These are phyloP conservation scores for Sebastes elongatus DNA, from an alignment of 2,797 vertebrate species.

Conservation along the genomic window DNA sequence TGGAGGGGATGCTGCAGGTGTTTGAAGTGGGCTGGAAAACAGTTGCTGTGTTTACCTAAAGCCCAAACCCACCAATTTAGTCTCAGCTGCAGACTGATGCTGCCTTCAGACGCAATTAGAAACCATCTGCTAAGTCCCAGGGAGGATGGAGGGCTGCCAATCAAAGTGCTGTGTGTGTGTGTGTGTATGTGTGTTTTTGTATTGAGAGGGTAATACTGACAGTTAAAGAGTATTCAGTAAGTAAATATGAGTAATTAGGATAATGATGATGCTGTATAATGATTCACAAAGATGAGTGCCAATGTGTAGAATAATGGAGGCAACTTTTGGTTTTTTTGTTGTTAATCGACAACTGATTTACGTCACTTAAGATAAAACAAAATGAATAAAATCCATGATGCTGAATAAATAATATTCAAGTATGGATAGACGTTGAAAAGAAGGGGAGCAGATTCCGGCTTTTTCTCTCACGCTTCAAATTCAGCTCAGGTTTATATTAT, in stretches of 20 bases:
- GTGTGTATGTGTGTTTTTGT: slow-evolving; percentile 4
- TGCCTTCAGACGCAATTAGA: slow-evolving; percentile 38
- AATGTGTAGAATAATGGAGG: background rate
- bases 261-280: background rate
- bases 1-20: slow-evolving; percentile 9
- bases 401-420: no score
- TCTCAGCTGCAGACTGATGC: slow-evolving; percentile 22
- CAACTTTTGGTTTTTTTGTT: background rate
- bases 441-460: no score
- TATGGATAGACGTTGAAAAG: no score
- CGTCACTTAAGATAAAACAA: no score
- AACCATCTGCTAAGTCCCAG: slow-evolving; percentile 28
- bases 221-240: background rate
- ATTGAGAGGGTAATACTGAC: background rate
- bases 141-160: slow-evolving; percentile 6
- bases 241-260: background rate
- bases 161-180: background rate
- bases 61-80: slow-evolving; percentile 32
- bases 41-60: slow-evolving; percentile 28
- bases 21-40: slow-evolving; percentile 32
- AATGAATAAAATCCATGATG: no score
- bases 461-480: no score
- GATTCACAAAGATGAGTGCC: background rate
- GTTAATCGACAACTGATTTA: no score
- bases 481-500: no score